A percentile compares a stretch with the other conserved stretches of the same genome.
These are phyloP conservation scores for Ariopsis seemanni DNA, from an alignment of 2,113 vertebrate genomes.

Conservation along the genomic window DNA sequence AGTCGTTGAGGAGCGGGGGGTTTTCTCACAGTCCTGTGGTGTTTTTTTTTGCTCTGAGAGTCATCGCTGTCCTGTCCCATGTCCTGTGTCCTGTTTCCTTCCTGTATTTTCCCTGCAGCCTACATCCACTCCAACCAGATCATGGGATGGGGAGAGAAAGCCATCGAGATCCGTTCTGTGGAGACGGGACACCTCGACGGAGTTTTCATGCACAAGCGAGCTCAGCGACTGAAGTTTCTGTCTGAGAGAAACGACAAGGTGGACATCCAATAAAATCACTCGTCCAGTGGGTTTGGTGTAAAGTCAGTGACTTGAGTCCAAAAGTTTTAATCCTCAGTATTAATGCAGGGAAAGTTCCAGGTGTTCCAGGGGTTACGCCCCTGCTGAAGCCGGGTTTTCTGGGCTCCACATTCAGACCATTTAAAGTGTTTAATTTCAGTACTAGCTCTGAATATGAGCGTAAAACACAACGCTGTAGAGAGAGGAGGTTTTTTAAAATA, in stretches of 20 bases:
- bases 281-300: too few relatives aligned
- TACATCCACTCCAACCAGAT: conserved; percentile 99
- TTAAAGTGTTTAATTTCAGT: not conserved
- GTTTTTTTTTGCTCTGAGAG: conserved; percentile 22
- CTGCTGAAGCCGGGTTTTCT: not conserved
- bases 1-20: conserved; percentile 49
- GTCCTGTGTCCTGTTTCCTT: conserved; percentile 44
- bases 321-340: not conserved
- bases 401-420: not conserved
- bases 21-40: conserved; percentile 28
- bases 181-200: conserved; percentile 99
- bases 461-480: not conserved
- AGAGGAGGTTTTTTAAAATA: not conserved
- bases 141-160: conserved; percentile 99
- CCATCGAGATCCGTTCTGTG: conserved; percentile 99
- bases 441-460: not conserved
- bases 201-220: conserved; percentile 99
- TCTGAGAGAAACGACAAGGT: conserved; percentile 99
- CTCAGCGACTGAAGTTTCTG: conserved; percentile 99
- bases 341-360: not conserved
- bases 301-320: not conserved
- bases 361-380: not conserved
- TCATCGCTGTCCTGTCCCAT: conserved; percentile 63
- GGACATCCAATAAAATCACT: conserved; percentile 30
- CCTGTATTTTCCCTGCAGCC: conserved; percentile 74